Percentiles rank a stretch among this genome's conserved stretches.
Conservation (phyloP, 2,797 vertebrate species). For the Mormyrops attenuatus region DNA sequence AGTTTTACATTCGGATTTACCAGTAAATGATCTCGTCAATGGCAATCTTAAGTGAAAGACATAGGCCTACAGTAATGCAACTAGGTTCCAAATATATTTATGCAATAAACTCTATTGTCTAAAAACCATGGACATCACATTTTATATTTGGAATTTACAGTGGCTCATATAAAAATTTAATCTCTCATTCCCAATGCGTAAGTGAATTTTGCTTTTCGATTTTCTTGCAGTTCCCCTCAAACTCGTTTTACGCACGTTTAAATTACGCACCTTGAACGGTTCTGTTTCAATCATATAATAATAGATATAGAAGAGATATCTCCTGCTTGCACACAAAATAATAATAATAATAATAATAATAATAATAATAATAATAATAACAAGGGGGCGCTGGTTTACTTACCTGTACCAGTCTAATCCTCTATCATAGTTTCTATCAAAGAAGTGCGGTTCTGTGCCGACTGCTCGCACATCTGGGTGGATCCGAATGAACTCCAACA, state of each 20-base stretch:
- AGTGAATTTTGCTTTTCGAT: background rate
- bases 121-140: background rate
- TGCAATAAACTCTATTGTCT: background rate
- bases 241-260: background rate
- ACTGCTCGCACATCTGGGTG: constrained; percentile 83
- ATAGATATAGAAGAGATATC: background rate
- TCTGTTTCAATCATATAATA: background rate
- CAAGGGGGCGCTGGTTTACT: constrained; percentile 33
- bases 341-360: background rate
- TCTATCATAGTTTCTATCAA: constrained; percentile 80
- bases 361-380: background rate
- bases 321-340: background rate
- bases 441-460: constrained; percentile 87
- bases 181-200: background rate
- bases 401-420: constrained; percentile 91
- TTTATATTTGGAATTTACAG: background rate
- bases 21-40: background rate
- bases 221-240: background rate
- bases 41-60: background rate
- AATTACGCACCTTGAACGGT: background rate
- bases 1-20: background rate
- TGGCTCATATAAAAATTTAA: background rate
- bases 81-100: background rate
- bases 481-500: constrained; percentile 82
- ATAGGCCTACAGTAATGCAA: background rate